These are phyloP conservation scores for Dysmachus trigonus DNA, from an alignment of 2,888 invertebrate species.

Conservation along the genomic window DNA sequence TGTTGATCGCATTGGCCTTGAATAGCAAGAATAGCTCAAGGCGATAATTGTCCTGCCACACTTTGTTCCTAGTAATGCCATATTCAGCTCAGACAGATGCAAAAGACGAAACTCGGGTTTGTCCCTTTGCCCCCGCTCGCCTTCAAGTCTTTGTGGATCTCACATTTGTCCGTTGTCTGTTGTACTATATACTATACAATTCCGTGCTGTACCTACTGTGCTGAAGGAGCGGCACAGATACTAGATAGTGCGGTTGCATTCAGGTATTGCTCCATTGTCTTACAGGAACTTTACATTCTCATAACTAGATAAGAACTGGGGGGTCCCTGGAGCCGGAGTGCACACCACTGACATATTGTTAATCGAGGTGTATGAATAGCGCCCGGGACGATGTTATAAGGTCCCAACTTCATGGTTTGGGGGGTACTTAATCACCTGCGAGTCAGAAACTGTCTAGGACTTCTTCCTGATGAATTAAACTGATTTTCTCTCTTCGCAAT, in stretches of 20 bases:
- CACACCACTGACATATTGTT: conserved; percentile 11
- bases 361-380: conserved; percentile 12
- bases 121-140: not conserved
- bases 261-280: conserved; percentile 3
- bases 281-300: conserved; percentile 13
- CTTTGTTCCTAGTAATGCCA: not conserved
- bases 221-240: not conserved
- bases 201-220: not conserved
- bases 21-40: not conserved
- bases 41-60: not conserved
- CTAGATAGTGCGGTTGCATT: conserved; percentile 1
- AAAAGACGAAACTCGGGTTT: not conserved
- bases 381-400: not conserved
- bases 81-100: not conserved
- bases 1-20: conserved; percentile 2
- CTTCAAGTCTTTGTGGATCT: not conserved
- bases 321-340: not conserved
- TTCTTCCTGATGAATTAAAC: conserved; percentile 30
- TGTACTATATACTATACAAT: not conserved
- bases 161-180: not conserved
- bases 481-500: conserved; percentile 16
- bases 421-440: conserved; percentile 22
- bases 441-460: not conserved
- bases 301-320: conserved; percentile 22
- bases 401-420: not conserved